Base-by-base conservation (phyloP, 2,888 invertebrate genomes). In the Allacma fusca region DNA sequence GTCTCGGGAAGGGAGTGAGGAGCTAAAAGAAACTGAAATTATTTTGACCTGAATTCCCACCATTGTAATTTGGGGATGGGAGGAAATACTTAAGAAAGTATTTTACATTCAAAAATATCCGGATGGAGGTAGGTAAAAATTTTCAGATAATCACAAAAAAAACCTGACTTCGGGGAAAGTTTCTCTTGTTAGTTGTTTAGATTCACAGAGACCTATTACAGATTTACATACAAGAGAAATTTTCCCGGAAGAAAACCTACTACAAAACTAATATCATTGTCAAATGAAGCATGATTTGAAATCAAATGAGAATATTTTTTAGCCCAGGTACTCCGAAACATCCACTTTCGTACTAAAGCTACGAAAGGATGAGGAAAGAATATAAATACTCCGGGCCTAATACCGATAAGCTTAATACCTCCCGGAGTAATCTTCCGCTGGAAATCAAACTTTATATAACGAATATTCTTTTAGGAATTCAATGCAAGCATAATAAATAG, bases 101-200 rank as follows among this genome's bases (percentile, higher is more conserved):
- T 50, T 50, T 50, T 50, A n/a, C n/a, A 50, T 50, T 16, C 50
- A 50, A 50, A 50, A 50, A 50, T 34, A 34, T 34, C n/a, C n/a
- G n/a, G 9, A 9, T 34, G 9, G 34, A 34, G 34, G 34, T 9
- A 34, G 34, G 34, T 34, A 34, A 34, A 34, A 34, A 9, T 7
- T 9, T 34, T 4, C 34, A 34, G 34, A 9, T 34, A 34, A 7
- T 34, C 34, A 34, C 34, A 34, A 4, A 9, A 9, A 7, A 34
- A 34, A 34, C 4, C 34, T 34, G 9, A 4, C 34, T 7, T 34
- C 5, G 50, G 19, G 2, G 19, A 50, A 19, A 50, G 7, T 50
- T 50, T 50, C 50, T n/a, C 50, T 4, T 19, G 2, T 16, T 50
- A 9, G 9, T 50, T 50, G 2, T 13, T 50, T 50, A 50, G 50